phyloP scores from a whole-genome alignment of 2,797 vertebrate genomes.

The Scyliorhinus canicula region DNA sequence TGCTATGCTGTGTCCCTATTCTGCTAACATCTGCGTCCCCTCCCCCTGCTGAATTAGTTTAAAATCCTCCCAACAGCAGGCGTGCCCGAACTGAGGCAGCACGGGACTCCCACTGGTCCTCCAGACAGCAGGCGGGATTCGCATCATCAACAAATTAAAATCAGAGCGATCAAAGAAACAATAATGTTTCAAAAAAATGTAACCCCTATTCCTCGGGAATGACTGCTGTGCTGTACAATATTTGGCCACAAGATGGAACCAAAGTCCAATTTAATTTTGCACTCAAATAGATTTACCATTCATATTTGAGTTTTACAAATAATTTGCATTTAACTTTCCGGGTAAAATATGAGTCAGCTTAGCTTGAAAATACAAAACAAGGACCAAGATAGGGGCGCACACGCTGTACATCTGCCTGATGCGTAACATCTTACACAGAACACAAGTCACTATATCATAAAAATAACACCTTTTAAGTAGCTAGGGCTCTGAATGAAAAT shows the following conservation, averaged over 20 bases:
- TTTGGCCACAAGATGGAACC: background rate
- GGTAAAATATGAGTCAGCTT: background rate
- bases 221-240: background rate
- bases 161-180: background rate
- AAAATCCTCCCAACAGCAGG: no score
- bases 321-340: background rate
- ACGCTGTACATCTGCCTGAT: background rate
- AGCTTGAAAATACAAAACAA: background rate
- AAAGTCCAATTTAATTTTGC: background rate
- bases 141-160: no score
- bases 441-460: background rate
- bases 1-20: no score
- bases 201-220: background rate
- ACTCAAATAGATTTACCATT: background rate
- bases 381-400: background rate
- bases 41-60: no score
- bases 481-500: background rate
- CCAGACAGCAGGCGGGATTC: no score
- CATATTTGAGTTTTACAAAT: background rate
- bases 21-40: no score
- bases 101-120: no score
- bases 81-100: no score
- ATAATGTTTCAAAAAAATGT: background rate
- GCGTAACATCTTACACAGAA: background rate
- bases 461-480: background rate